Evolutionary conservation across 92 coral and sea anemone species (phyloP), one percentile per base, ranked within the genome.

Genomic region (Scolanthus callimorphus): DNA sequence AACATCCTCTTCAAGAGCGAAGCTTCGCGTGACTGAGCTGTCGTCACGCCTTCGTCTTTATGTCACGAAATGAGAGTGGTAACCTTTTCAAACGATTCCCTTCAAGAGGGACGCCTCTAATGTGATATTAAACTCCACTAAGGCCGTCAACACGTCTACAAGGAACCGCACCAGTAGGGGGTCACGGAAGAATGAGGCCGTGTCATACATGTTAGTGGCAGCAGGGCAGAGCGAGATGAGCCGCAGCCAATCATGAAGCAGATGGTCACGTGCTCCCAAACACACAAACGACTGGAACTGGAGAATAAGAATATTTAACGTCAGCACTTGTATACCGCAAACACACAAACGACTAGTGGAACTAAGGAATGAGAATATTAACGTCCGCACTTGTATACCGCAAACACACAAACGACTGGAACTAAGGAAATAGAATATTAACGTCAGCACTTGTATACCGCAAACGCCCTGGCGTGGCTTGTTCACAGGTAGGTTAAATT

Each of bases 201-300:
- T 73, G 49, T 92, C 98, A 69, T 92, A 92, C 98, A 92, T 92
- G 71, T 92, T 90, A 62, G 89, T 80, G 3, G 98, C 84, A 12
- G 96, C 98, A 3, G 98, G 96, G 37, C 98, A 92, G 11, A 78
- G 59, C 41, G 98, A 92, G 69, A 92, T 78, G 41, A 92, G 90
- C 57, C 85, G 86, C 10, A 92, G 78, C 98, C 98, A 92, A 79
- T 84, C 70, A 59, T 92, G 94, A 8, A 92, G 79, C 28, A 89
- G 70, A 30, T 92, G 98, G 44, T 92, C 98, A 54, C 97, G 81
- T 6, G 86, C 97, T 31, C 98, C 98, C 41, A 92, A 84, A 69
- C 98, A 92, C 49, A 92, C 87, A 56, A 92, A 84, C 49, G 89
- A 67, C 69, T 92, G 98, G 82, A 92, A 92, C 98, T 92, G 54